phyloP scores from a whole-genome alignment of 2,113 vertebrate genomes.

The Pogona vitticeps region DNA sequence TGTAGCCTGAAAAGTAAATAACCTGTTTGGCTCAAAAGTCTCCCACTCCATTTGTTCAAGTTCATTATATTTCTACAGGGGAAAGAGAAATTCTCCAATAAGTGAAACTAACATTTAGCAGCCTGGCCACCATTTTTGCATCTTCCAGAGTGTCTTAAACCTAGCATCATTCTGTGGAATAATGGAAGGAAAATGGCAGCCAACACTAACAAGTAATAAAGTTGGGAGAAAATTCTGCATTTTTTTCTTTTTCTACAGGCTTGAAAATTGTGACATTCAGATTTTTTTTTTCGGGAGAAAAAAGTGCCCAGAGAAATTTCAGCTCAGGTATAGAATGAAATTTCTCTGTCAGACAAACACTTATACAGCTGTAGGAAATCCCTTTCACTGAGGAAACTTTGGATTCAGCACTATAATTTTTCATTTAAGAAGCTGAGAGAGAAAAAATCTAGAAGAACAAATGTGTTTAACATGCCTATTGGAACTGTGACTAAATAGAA shows the following conservation, averaged over 20 bases:
- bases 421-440: neutral
- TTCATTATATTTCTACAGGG: too few relatives aligned
- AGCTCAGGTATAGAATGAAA: neutral
- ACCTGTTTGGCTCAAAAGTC: too few relatives aligned
- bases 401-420: neutral
- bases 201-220: neutral
- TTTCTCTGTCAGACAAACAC: neutral
- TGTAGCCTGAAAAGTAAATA: too few relatives aligned
- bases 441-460: neutral
- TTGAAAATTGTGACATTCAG: too few relatives aligned
- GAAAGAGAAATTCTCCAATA: too few relatives aligned
- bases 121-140: too few relatives aligned
- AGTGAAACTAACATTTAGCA: too few relatives aligned
- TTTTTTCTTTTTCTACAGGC: too few relatives aligned
- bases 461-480: neutral
- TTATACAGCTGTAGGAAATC: neutral
- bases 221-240: neutral
- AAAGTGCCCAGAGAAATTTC: neutral
- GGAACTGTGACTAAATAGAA: too few relatives aligned
- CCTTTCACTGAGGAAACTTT: neutral
- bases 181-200: too few relatives aligned
- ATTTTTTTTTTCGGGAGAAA: neutral
- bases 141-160: too few relatives aligned
- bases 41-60: too few relatives aligned
- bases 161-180: neutral